Percentiles rank a stretch among this genome's conserved stretches.
Evolutionary conservation across 2,888 invertebrate genomes (phyloP).

Genomic region (Mimumesa dahlbomi): DNA sequence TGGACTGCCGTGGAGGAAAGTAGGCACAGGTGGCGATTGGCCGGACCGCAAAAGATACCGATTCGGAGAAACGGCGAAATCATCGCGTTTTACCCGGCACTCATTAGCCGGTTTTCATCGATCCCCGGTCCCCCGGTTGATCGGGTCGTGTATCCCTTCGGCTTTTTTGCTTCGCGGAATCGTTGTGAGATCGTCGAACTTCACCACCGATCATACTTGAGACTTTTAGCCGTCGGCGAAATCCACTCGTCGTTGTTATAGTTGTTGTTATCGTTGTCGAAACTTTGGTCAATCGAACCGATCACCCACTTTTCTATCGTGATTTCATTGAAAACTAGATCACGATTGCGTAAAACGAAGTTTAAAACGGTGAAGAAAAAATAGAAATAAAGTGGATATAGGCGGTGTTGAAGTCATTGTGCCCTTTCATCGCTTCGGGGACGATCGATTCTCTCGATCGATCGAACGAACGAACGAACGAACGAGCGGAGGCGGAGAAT

Average conservation of each 20-base stretch:
- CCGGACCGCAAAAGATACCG: constrained; percentile 16
- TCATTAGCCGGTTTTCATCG: constrained; percentile 45
- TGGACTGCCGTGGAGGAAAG: constrained; percentile 32
- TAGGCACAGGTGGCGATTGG: constrained; percentile 23
- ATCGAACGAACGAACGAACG: constrained; percentile 21
- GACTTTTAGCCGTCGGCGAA: constrained; percentile 32
- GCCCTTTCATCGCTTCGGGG: constrained; percentile 39
- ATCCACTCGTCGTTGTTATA: background rate
- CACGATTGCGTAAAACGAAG: constrained; percentile 28
- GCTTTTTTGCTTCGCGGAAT: constrained; percentile 22
- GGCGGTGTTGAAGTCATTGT: constrained; percentile 19
- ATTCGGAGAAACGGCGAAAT: constrained; percentile 57
- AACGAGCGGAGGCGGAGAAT: background rate
- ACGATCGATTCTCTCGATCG: constrained; percentile 24
- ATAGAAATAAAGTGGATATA: background rate
- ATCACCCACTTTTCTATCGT: constrained; percentile 26
- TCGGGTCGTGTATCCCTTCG: background rate
- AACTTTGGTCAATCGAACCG: constrained; percentile 41
- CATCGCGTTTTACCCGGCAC: constrained; percentile 31
- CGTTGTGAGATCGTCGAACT: constrained; percentile 51
- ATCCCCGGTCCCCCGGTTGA: constrained; percentile 15
- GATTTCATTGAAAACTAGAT: constrained; percentile 29
- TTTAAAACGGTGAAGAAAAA: background rate
- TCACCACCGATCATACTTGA: constrained; percentile 37
- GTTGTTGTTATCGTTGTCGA: constrained; percentile 33